phyloP scores from a whole-genome alignment of 2,113 vertebrate species.

The Ptyas mucosa region DNA sequence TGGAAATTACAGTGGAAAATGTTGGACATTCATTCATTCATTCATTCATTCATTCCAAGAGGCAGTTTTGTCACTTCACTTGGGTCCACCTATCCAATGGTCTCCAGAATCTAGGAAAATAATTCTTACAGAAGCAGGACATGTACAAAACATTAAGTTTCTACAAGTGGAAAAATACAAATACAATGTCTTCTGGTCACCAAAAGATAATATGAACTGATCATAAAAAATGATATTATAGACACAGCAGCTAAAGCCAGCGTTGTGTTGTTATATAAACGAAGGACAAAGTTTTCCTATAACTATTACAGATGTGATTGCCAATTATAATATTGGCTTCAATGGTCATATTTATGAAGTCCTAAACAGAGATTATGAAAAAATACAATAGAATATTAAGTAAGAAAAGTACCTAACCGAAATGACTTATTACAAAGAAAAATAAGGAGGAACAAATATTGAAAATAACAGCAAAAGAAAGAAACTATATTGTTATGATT shows the following conservation, averaged over 20 bases:
- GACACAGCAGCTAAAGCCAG: neutral
- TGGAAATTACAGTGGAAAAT: neutral
- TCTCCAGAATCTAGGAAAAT: neutral
- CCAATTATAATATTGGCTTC: neutral
- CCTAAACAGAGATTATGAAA: neutral
- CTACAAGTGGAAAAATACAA: neutral
- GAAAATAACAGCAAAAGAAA: neutral
- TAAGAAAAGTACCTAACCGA: neutral
- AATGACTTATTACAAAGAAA: neutral
- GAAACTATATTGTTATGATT: neutral
- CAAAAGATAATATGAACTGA: neutral
- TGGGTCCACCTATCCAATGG: neutral
- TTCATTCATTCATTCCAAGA: neutral
- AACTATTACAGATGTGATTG: neutral
- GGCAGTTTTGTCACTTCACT: neutral
- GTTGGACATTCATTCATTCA: neutral
- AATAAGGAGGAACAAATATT: neutral
- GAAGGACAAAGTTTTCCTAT: neutral
- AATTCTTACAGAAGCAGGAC: neutral
- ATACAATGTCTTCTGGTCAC: neutral
- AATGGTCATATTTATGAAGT: neutral
- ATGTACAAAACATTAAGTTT: neutral
- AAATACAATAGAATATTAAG: neutral
- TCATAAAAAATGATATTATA: neutral
- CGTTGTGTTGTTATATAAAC: neutral